A percentile compares a stretch with the other conserved stretches of the same genome.
These are phyloP conservation scores for Harmothoe impar DNA, from an alignment of 2,888 invertebrate species.

Conservation along the genomic window DNA sequence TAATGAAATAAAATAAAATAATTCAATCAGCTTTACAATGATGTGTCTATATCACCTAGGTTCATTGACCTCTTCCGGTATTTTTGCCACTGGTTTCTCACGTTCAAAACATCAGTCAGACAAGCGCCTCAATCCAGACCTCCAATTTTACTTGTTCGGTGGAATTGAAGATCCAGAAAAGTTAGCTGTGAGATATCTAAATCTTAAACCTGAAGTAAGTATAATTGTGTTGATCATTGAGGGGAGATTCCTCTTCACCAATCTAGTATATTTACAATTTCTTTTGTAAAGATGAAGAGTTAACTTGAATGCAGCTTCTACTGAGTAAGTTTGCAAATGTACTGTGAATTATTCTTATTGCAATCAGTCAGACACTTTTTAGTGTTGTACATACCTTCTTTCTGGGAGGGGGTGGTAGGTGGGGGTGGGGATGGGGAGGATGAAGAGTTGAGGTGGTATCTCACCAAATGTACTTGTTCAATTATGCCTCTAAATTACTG, in stretches of 20 bases:
- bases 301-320: background rate
- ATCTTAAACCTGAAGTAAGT: background rate
- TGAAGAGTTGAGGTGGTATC: too few relatives aligned
- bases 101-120: conserved; percentile 64
- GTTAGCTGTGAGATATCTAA: background rate
- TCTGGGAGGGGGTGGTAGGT: too few relatives aligned
- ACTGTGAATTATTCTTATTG: too few relatives aligned
- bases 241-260: background rate
- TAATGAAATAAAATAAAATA: too few relatives aligned
- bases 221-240: background rate
- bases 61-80: conserved; percentile 79
- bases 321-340: too few relatives aligned
- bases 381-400: too few relatives aligned
- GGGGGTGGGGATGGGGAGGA: too few relatives aligned
- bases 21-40: too few relatives aligned
- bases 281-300: background rate
- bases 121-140: conserved; percentile 65
- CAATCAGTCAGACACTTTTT: too few relatives aligned
- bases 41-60: too few relatives aligned
- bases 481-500: too few relatives aligned
- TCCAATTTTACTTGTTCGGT: conserved; percentile 67
- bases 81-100: conserved; percentile 83
- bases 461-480: too few relatives aligned
- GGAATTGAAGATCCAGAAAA: background rate
- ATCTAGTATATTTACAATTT: background rate